Base-by-base conservation (phyloP, 2,113 vertebrate species). In the Trichomycterus rosablanca region DNA sequence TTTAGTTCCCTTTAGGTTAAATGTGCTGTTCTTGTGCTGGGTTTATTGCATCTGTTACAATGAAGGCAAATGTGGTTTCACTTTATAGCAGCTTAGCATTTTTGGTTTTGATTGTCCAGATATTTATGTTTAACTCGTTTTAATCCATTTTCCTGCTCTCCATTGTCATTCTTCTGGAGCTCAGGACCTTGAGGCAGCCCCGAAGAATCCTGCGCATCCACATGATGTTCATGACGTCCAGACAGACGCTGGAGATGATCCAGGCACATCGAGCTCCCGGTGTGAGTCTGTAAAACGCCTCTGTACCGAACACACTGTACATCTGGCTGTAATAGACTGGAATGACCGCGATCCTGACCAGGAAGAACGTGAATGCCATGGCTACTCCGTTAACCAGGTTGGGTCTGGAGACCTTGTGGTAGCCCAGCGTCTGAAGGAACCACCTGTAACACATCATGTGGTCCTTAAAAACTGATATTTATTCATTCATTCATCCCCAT, bases 191-290 rank as follows among this genome's bases (percentile, higher is more conserved):
- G 68, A 86, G 76, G 79, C 91, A 93, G 57, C 92, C 92, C 67
- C 78, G 88, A 46, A 87, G 79, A 52, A 94, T 94, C 76, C 85
- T 91, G 72, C 86, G 73, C 92, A 94, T 94, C 92, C 92, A 94
- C 83, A 90, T 90, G 61, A 90, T 45, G 42, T 94, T 94, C 90
- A 94, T 89, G 49, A 91, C 46, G 74, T 94, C 92, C 77, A 94
- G 75, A 54, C 86, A 68, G 66, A 82, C 2, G 39, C 91, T 90
- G 35, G 82, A 78, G 62, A 70, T 43, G 16, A 90, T 71, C 92
- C 91, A 94, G 71, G 82, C 66, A 40, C 44, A 73, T 51, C 92
- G 89, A 6, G 79, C 71, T 28, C 75, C 67, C 23, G 74, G 52
- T 46, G 89, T 85, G 26, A 93, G 79, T 54, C 75, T 84, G 23